These are phyloP conservation scores for Monomorium pharaonis DNA, from an alignment of 1,140 invertebrate species.

Conservation along the genomic window DNA sequence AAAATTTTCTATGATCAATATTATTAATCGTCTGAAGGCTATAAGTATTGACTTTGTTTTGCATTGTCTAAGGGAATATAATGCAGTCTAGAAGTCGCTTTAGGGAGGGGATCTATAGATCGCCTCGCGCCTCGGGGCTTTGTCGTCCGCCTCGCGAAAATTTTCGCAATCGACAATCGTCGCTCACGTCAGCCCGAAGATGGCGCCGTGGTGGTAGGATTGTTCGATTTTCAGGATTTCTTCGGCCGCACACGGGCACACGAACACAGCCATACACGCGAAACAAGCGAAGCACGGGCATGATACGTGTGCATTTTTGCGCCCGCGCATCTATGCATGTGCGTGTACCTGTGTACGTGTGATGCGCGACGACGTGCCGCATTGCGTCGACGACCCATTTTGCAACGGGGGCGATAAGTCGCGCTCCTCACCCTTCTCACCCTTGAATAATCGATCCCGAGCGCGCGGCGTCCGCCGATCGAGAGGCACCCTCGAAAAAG, in stretches of 20 bases:
- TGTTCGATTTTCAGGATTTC: slow-evolving; percentile 74
- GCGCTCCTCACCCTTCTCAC: slow-evolving; percentile 63
- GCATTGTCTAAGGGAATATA: no score
- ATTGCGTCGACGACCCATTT: slow-evolving; percentile 82
- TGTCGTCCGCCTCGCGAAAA: not conserved
- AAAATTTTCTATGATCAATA: no score
- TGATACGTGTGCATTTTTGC: not conserved
- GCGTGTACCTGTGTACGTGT: slow-evolving; percentile 1
- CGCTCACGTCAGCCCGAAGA: slow-evolving; percentile 48
- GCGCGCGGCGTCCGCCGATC: slow-evolving; percentile 33
- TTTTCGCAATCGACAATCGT: slow-evolving; percentile 2
- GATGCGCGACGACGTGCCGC: slow-evolving; percentile 71
- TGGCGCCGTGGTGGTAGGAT: slow-evolving; percentile 65
- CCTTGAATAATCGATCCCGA: slow-evolving; percentile 78
- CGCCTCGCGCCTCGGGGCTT: not conserved
- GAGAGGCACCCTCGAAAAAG: not conserved
- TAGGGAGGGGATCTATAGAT: not conserved
- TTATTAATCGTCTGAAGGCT: no score
- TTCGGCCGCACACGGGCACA: not conserved
- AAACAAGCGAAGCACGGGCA: no score
- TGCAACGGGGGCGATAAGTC: slow-evolving; percentile 74
- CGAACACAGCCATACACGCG: no score
- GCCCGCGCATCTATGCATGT: not conserved
- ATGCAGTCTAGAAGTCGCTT: no score
- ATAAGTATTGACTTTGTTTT: no score